A percentile compares a stretch with the other conserved stretches of the same genome.
These are phyloP conservation scores for Chaitophorus viminalis DNA, from an alignment of 2,888 invertebrate genomes.

Conservation along the genomic window DNA sequence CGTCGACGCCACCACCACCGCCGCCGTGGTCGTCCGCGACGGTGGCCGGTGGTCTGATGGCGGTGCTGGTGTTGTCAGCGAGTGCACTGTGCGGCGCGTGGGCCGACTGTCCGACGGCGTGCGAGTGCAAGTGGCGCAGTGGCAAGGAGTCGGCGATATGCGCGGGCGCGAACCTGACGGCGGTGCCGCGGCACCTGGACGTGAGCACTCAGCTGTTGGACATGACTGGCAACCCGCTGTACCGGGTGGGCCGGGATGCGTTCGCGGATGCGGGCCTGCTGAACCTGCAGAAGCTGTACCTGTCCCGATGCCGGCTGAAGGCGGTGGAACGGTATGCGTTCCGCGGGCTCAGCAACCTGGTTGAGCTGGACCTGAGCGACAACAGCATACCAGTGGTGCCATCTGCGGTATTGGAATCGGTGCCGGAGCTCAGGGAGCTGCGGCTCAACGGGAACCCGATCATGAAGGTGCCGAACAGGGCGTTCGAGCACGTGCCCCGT, in stretches of 20 bases:
- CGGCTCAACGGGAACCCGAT: conserved; percentile 82
- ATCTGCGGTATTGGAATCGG: conserved; percentile 77
- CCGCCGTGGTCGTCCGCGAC: conserved; percentile 72
- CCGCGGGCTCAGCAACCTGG: conserved; percentile 80
- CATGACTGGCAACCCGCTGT: conserved; percentile 79
- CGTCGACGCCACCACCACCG: conserved; percentile 76
- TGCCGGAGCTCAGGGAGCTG: conserved; percentile 79
- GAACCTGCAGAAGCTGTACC: conserved; percentile 82
- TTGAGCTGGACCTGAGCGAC: conserved; percentile 82
- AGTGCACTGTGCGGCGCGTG: conserved; percentile 66
- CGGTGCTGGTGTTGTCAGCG: conserved; percentile 66
- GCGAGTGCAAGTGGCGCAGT: conserved; percentile 90
- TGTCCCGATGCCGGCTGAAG: conserved; percentile 77
- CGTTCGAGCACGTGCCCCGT: conserved; percentile 75
- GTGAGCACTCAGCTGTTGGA: conserved; percentile 83
- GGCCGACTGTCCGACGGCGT: conserved; percentile 74
- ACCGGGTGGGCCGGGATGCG: conserved; percentile 76
- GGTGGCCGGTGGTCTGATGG: conserved; percentile 70
- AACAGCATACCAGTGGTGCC: conserved; percentile 78
- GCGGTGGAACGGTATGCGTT: conserved; percentile 79
- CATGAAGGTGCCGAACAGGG: conserved; percentile 75
- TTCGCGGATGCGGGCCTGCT: conserved; percentile 80
- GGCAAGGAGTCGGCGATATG: conserved; percentile 88
- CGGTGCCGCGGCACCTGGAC: conserved; percentile 79
- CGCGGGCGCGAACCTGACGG: conserved; percentile 78